Evolutionary conservation across 1,140 invertebrate genomes (phyloP), one percentile per base, ranked within the genome.

Genomic region (Hyposmocoma kahamanoa): DNA sequence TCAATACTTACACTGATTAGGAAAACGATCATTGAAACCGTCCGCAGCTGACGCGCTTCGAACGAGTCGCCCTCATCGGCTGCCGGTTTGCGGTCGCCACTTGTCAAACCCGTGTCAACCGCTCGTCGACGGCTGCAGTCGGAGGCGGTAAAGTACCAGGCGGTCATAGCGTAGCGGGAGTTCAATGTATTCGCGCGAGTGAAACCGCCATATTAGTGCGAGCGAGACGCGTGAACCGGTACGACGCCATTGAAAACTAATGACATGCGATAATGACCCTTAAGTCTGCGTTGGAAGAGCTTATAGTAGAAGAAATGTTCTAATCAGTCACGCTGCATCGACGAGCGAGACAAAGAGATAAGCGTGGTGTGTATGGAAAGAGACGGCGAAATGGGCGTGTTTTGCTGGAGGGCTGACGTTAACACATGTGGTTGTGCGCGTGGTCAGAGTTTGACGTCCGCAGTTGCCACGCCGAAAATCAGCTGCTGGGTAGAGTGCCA

Each of bases 131-230:
- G 73, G 69, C 72, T 79, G 76, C 77, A 79, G 56, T 75, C 62
- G 63, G 72, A 77, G 80, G 82, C 82, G 82, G 79, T 76, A 84
- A 85, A 82, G 59, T 81, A 85, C 80, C 68, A 85, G 82, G 82
- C 67, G 57, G 69, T 41, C 75, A 85, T 74, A 69, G 58, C 36
- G 34, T 18, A 41, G 11, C 2, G 47, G 51, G 60, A 52, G 67
- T 42, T 67, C 46, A 38, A 3, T 4, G 20, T 47, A 50, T 22
- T 52, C 28, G 53, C 53, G 52, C 22, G 42, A 65, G 46, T 22
- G 59, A 59, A 58, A 67, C 49, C 50, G 42, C 38, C 8, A 56
- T 62, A 67, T 50, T 38, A 42, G 20, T 17, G 22, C 17, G 41
- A 50, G 28, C 53, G 56, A 59, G 59, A 63, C 39, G 41, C 46